Percentiles rank a stretch among this genome's conserved stretches.
These are phyloP conservation scores for Phocides pigmalion DNA, from an alignment of 1,140 invertebrate species.

Conservation along the genomic window DNA sequence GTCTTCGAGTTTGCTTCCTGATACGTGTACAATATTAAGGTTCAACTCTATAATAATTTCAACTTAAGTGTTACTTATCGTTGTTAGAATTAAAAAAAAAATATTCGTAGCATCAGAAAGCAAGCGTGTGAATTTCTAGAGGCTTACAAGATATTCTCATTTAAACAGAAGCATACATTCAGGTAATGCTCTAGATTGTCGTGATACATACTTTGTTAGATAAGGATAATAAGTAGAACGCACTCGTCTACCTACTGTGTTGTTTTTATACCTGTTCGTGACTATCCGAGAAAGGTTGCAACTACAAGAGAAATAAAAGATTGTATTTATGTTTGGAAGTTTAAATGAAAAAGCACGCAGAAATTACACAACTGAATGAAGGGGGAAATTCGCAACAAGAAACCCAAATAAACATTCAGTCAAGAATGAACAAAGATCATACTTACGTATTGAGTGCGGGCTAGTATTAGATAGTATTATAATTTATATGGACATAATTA, in stretches of 20 bases:
- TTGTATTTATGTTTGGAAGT: conserved; percentile 60
- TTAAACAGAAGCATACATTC: conserved; percentile 17
- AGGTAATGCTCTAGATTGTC: conserved; percentile 20
- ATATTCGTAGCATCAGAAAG: conserved; percentile 16
- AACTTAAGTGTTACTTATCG: not conserved
- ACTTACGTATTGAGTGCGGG: conserved; percentile 11
- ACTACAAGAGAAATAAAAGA: conserved; percentile 79
- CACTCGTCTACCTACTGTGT: conserved; percentile 62
- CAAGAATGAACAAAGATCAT: no score
- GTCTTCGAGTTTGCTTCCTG: conserved; percentile 21
- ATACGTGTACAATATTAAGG: not conserved
- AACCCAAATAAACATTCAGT: conserved; percentile 5
- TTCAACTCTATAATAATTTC: no score
- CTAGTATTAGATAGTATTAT: not conserved
- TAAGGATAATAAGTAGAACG: conserved; percentile 49
- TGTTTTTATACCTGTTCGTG: conserved; percentile 75
- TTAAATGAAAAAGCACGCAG: conserved; percentile 37
- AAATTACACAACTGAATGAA: conserved; percentile 27
- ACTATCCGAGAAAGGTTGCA: conserved; percentile 82
- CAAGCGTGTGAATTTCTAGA: conserved; percentile 20
- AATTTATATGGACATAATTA: no score
- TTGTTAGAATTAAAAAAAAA: not conserved
- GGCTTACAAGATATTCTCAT: conserved; percentile 11
- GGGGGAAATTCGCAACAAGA: conserved; percentile 11
- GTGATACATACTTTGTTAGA: conserved; percentile 21